These are phyloP conservation scores for Tetragnatha montana DNA, from an alignment of 2,888 invertebrate species.

Conservation along the genomic window DNA sequence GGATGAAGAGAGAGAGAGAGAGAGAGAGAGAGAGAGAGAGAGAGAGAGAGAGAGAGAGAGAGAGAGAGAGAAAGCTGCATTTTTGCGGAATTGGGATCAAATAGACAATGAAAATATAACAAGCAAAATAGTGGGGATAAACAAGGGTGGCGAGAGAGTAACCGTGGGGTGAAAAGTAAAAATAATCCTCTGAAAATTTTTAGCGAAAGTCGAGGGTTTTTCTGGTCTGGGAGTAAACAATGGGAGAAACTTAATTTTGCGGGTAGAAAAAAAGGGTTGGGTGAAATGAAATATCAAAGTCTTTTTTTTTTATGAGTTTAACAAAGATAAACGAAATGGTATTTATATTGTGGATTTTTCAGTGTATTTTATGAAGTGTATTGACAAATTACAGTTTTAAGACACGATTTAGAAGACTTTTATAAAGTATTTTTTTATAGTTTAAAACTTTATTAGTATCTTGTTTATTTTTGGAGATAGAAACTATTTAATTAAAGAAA, in stretches of 20 bases:
- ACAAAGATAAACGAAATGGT: too few relatives aligned
- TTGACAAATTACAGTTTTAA: too few relatives aligned
- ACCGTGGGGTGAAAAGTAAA: slow-evolving; percentile 12
- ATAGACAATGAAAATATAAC: slow-evolving; percentile 40
- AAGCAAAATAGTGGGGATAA: background rate
- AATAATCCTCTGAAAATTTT: slow-evolving; percentile 20
- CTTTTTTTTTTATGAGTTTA: background rate
- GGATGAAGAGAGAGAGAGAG: background rate
- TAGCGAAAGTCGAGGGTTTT: background rate
- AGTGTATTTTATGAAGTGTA: too few relatives aligned
- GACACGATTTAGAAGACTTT: too few relatives aligned
- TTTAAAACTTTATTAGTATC: too few relatives aligned
- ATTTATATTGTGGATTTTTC: too few relatives aligned
- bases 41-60: too few relatives aligned
- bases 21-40: background rate
- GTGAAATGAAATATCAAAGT: background rate
- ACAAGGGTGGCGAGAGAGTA: background rate
- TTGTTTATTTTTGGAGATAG: too few relatives aligned
- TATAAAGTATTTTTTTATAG: too few relatives aligned
- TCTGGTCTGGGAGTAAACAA: background rate
- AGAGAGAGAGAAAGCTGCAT: slow-evolving; percentile 2
- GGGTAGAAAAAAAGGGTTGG: background rate
- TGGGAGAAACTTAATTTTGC: background rate
- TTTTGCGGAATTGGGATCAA: slow-evolving; percentile 22
- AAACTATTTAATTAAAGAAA: too few relatives aligned